Conservation (phyloP, 2,888 invertebrate genomes). For the Leucophora obtusa region DNA sequence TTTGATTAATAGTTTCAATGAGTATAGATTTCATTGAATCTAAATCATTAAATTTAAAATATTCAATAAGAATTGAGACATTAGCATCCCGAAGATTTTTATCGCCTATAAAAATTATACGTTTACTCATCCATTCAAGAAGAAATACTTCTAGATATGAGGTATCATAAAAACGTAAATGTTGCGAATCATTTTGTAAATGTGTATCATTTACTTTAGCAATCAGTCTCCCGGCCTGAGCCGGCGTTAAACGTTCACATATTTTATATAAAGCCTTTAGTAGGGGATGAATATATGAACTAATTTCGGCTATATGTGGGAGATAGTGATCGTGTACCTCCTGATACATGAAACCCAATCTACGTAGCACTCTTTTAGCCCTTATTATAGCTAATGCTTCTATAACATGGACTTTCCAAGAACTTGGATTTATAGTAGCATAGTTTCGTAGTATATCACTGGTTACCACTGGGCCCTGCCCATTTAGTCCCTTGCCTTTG, state of each 20-base stretch:
- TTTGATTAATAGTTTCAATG: constrained; percentile 67
- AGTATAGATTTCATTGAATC: constrained; percentile 68
- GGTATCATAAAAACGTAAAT: constrained; percentile 72
- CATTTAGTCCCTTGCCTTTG: constrained; percentile 23
- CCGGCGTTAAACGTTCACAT: constrained; percentile 77
- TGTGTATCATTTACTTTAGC: constrained; percentile 68
- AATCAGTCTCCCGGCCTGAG: constrained; percentile 71
- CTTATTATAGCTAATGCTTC: constrained; percentile 80
- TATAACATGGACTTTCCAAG: constrained; percentile 79
- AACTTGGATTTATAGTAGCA: constrained; percentile 67
- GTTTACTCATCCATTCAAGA: constrained; percentile 73
- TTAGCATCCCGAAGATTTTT: constrained; percentile 66
- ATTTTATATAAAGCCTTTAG: constrained; percentile 79
- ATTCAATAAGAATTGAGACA: constrained; percentile 71
- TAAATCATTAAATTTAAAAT: constrained; percentile 73
- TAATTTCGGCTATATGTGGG: constrained; percentile 74
- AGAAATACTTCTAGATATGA: constrained; percentile 74
- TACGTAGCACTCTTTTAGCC: constrained; percentile 74
- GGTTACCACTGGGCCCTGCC: constrained; percentile 3
- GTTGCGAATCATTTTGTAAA: constrained; percentile 62
- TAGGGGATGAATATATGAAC: constrained; percentile 77
- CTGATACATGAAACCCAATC: constrained; percentile 75
- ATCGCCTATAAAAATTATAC: constrained; percentile 69
- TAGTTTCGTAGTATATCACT: constrained; percentile 70
- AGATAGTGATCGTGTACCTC: constrained; percentile 73